A percentile compares a stretch with the other conserved stretches of the same genome.
Conservation (phyloP, 2,888 invertebrate genomes). For the Stegophylla sp. region DNA sequence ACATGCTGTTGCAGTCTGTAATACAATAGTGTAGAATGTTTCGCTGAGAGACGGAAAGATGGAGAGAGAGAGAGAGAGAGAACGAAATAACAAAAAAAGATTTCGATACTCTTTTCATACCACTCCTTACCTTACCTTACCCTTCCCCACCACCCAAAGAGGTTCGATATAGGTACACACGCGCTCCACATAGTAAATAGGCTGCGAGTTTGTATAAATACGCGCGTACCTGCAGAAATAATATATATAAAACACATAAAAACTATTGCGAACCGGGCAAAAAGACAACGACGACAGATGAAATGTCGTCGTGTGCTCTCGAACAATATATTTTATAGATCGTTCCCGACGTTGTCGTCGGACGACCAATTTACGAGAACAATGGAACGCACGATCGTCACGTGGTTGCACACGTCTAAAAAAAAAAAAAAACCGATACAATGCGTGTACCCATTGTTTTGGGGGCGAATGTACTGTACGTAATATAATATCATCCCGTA, state of each 20-base stretch:
- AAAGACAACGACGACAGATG: constrained; percentile 14
- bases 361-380: constrained; percentile 55
- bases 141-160: too few species aligned
- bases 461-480: not conserved
- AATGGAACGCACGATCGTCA: constrained; percentile 29
- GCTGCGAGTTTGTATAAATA: too few species aligned
- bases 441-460: constrained; percentile 37
- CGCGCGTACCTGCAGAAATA: too few species aligned
- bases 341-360: constrained; percentile 33
- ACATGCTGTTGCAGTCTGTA: constrained; percentile 7
- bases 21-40: constrained; percentile 1
- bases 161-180: not conserved
- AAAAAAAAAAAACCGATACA: constrained; percentile 1
- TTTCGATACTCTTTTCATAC: not conserved
- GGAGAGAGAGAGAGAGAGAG: not conserved
- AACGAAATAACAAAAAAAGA: not conserved
- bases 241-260: not conserved
- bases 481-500: too few species aligned
- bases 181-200: too few species aligned
- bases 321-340: constrained; percentile 34
- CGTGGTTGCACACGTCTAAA: constrained; percentile 37
- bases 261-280: too few species aligned
- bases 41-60: too few species aligned
- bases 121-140: too few species aligned
- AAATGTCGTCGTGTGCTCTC: constrained; percentile 26